Evolutionary conservation across 2,888 invertebrate genomes (phyloP).

Genomic region (Platynereis dumerilii): DNA sequence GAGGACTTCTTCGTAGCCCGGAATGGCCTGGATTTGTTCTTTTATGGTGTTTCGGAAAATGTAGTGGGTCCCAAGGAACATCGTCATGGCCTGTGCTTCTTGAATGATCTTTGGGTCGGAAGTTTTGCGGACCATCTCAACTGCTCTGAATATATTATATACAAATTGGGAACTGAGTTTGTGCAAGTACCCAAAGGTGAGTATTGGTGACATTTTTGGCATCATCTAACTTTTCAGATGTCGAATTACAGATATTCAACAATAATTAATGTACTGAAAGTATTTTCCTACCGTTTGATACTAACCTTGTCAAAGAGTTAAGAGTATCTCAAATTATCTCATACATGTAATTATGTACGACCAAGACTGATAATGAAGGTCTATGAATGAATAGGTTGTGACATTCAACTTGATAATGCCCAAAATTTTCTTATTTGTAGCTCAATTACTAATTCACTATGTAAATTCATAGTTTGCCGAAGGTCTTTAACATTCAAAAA

Average conservation of each 20-base stretch:
- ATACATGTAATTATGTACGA: too few species aligned
- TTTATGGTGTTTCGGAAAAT: slow-evolving; percentile 94
- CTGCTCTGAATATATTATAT: slow-evolving; percentile 32
- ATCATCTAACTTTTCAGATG: too few species aligned
- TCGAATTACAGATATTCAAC: too few species aligned
- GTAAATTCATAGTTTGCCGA: too few species aligned
- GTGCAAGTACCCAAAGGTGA: too few species aligned
- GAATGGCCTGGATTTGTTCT: slow-evolving; percentile 65
- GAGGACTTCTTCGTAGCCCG: slow-evolving; percentile 86
- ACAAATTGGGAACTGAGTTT: too few species aligned
- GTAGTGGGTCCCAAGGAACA: slow-evolving; percentile 98
- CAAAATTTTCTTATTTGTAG: too few species aligned
- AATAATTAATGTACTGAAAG: not conserved
- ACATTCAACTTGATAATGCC: not conserved
- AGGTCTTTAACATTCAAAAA: too few species aligned
- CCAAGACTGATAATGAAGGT: too few species aligned
- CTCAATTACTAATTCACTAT: too few species aligned
- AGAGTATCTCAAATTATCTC: not conserved
- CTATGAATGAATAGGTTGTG: too few species aligned
- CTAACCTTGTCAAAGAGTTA: not conserved
- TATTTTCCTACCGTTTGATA: not conserved
- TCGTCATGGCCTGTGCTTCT: slow-evolving; percentile 95
- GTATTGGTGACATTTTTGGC: too few species aligned
- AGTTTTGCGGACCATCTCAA: slow-evolving; percentile 22
- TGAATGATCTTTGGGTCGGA: slow-evolving; percentile 72